Conservation (phyloP, 2,888 invertebrate species). For the Lymantria dispar region DNA sequence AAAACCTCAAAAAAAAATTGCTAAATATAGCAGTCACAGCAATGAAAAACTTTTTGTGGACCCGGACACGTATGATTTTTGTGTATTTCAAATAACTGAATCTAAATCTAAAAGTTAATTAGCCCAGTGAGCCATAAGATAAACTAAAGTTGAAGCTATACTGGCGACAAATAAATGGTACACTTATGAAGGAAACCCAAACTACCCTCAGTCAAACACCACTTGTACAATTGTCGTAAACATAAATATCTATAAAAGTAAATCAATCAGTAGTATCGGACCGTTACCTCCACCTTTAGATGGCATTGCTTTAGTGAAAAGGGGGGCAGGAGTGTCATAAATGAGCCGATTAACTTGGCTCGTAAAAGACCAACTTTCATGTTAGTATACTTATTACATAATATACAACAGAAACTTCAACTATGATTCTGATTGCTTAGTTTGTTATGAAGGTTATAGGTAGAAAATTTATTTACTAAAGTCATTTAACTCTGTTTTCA, state of each 20-base stretch:
- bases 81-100: too few species aligned
- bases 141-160: conserved; percentile 1
- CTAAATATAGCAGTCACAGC: too few species aligned
- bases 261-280: conserved; percentile 50
- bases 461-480: neutral
- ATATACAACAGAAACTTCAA: conserved; percentile 2
- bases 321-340: conserved; percentile 48
- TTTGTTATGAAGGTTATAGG: neutral
- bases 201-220: conserved; percentile 14
- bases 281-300: conserved; percentile 38
- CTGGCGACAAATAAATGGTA: conserved; percentile 14
- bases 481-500: neutral
- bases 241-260: conserved; percentile 43
- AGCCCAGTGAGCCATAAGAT: too few species aligned
- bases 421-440: neutral
- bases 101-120: too few species aligned
- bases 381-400: conserved; percentile 20
- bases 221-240: conserved; percentile 29
- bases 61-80: too few species aligned
- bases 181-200: conserved; percentile 20
- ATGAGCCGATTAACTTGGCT: conserved; percentile 53
- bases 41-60: too few species aligned
- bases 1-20: too few species aligned
- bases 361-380: conserved; percentile 44
- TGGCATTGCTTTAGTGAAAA: conserved; percentile 20